Conservation (phyloP, 2,113 vertebrate genomes). For the Irena cyanogastra region DNA sequence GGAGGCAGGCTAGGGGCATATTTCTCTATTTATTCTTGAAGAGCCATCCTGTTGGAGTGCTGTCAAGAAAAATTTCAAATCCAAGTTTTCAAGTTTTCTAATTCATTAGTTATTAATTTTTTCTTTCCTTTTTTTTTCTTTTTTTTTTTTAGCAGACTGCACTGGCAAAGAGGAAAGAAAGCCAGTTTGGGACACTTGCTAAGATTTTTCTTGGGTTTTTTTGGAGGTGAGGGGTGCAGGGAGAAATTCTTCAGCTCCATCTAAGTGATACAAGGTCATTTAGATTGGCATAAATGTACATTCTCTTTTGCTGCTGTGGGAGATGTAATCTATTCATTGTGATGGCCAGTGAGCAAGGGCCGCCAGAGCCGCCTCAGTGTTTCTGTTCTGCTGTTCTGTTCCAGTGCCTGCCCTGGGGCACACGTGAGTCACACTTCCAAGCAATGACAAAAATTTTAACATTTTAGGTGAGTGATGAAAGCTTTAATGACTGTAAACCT, state of each 20-base stretch:
- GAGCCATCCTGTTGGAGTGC: constrained; percentile 13
- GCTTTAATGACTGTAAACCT: constrained; percentile 23
- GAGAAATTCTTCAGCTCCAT: neutral
- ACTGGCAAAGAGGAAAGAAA: neutral
- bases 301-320: neutral
- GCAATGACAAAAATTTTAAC: neutral
- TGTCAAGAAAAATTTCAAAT: constrained; percentile 40
- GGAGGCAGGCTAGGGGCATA: neutral
- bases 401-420: neutral
- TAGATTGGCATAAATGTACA: neutral
- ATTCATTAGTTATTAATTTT: constrained; percentile 22
- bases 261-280: neutral
- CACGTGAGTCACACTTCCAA: neutral
- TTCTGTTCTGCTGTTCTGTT: neutral
- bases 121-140: neutral
- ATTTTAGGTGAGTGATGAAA: neutral
- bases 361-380: fast-evolving
- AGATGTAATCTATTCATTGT: neutral
- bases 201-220: neutral
- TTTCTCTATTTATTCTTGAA: constrained; percentile 35
- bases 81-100: constrained; percentile 42
- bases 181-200: neutral
- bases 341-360: neutral
- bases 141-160: neutral
- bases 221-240: neutral